Base-by-base conservation (phyloP, 2,113 vertebrate species). In the Gobiocypris rarus region DNA sequence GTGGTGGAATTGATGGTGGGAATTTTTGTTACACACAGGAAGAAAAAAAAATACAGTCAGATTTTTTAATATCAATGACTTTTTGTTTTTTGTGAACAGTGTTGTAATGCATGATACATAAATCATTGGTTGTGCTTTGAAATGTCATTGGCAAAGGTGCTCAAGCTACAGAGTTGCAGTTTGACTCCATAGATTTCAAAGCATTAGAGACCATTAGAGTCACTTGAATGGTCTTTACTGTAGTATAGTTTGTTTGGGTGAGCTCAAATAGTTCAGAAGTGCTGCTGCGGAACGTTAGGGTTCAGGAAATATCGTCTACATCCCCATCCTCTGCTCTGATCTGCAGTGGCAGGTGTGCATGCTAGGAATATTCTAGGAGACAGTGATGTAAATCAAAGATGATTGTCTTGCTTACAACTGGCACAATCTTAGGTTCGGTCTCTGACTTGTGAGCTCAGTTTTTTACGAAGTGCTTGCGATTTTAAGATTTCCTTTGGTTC, bases 351-450 rank as follows among this genome's bases (percentile, higher is more conserved):
- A 92, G 89, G 86, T 87, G 69, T 75, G 83, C 90, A 83, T 86
- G 88, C 89, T 88, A 83, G 90, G 70, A 26, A 48, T 69, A 80
- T 86, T 78, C 86, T 63, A 13, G 19, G 75, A 89, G 87, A 91
- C 85, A 86, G 81, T 90, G 92, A 93, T 88, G 86, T 79, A 91
- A 92, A 92, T 93, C 88, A 78, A 87, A 91, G 89, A 81, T 56
- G 88, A 92, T 84, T 81, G 77, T 69, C 82, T 73, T 61, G 38
- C 83, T 87, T 91, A 83, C 76, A 84, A 73, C 59, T 65, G 86
- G 87, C 85, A 86, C 83, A 69, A 59, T 78, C 41, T 71, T 24
- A 24, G 70, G 9, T 81, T 89, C 69, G 73, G 74, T 54, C 81
- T 84, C 58, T 59, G 65, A 59, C 80, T 88, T 28, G 75, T 79